Evolutionary conservation across 2,113 vertebrate genomes (phyloP), one percentile per base, ranked within the genome.

Genomic region (Burhinus oedicnemus): DNA sequence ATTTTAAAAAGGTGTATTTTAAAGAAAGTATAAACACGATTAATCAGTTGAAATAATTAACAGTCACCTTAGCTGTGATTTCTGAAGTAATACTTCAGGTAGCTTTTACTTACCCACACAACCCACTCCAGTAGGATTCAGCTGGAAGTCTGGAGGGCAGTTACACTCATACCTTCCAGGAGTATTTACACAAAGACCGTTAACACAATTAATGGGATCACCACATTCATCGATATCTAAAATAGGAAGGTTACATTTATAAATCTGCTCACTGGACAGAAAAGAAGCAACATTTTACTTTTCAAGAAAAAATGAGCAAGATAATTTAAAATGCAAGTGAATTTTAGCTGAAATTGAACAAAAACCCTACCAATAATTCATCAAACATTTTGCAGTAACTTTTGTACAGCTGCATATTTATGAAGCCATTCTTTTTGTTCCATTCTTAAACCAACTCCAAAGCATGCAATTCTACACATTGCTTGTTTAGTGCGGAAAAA

Each of bases 111-210:
- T 96, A 99, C 99, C 99, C 64, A 99, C 98, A 94, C 98, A 99
- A 38, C 98, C 99, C 68, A 99, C 98, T 68, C 98, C 98, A 16
- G 98, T 98, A 57, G 99, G 99, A 90, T 99, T 99, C 71, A 99
- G 97, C 72, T 99, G 98, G 87, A 99, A 99, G 91, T 99, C 98
- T 26, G 98, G 96, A 32, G 99, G 99, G 70, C 98, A 99, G 54
- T 99, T 98, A 90, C 99, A 99, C 71, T 98, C 98, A 8, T 99
- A 99, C n/a, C 98, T 98, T 75, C 98, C 98, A 8, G 98, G 98
- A 7, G 98, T 98, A 90, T 99, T 99, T 83, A 98, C 97, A 97
- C 99, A 99, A 9, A 98, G 96, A 57, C 98, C 99, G 44, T 99
- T 99, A 75, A 99, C 98, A 95, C 98, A 99, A 91, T 98, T 99